Conservation (phyloP, 2,797 vertebrate genomes). For the Eulemur albifrons region DNA sequence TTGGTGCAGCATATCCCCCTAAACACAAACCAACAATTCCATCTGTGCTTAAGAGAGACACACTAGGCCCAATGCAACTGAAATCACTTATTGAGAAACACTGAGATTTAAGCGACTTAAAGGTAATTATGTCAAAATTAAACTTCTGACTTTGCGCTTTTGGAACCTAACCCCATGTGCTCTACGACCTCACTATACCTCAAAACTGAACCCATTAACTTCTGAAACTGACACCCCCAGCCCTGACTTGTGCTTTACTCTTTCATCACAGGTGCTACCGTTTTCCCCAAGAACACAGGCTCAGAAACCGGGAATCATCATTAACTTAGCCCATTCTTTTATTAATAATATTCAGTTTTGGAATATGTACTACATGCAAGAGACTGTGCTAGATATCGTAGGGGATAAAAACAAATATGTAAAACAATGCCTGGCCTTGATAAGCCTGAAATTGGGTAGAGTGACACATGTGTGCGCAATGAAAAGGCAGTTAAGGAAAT, state of each 20-base stretch:
- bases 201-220: neutral
- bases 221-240: neutral
- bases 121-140: neutral
- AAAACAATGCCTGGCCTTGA: neutral
- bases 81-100: neutral
- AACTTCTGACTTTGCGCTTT: neutral
- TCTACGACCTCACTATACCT: neutral
- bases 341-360: neutral
- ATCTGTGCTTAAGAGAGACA: neutral
- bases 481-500: slow-evolving; percentile 18
- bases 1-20: neutral
- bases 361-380: neutral
- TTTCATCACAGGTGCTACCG: neutral
- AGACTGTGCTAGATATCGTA: neutral
- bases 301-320: neutral
- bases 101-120: neutral
- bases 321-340: neutral
- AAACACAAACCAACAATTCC: neutral
- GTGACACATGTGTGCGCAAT: neutral
- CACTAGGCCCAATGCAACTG: neutral
- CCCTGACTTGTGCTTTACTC: neutral
- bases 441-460: neutral
- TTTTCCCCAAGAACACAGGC: neutral
- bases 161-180: neutral
- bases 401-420: neutral